Evolutionary conservation across 2,888 invertebrate species (phyloP), one percentile per base, ranked within the genome.

Genomic region (Caenorhabditis virilis): DNA sequence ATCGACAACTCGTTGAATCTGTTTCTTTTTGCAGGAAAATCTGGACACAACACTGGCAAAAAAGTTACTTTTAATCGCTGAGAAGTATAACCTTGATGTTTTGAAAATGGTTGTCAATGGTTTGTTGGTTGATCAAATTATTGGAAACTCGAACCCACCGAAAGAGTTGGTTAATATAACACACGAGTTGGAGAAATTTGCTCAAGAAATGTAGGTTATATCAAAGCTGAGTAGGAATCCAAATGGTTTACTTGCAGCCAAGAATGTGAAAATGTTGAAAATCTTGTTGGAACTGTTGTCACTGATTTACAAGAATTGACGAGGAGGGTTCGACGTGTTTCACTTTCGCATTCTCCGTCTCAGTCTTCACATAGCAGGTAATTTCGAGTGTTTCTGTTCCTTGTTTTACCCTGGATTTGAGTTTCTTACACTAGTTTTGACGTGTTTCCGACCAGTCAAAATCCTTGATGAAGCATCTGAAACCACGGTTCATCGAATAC

Each of bases 281-380:
- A 60, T 16, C 62, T 80, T 11, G 80, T 80, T 16, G 79, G 75
- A 20, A 63, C 71, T 22, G 79, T 81, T 9, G 72, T 81, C 23
- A 75, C 71, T 25, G 77, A 82, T 39, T 63, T 81, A n/a, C 78
- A 81, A 60, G 67, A 69, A 26, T 57, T 81, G 49, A 76, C 79
- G 9, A 64, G 67, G 22, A 52, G 77, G 38, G 74, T 77, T 42
- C 65, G 76, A 13, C 65, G 76, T 23, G 77, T 77, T 11, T 76
- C 76, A 9, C 61, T 77, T 6, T 74, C 74, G 2, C 71, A 70
- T 36, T 65, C 67, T 2, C 72, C 66, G 7, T 74, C 74, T 16
- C 62, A 63, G 39, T 62, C 63, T 16, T 65, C 60, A 7, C 60
- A 60, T 36, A 64, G 55, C 51, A 63, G 67, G 62, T 62, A 36